phyloP scores from a whole-genome alignment of 2,797 vertebrate species.

The Galagoides demidoff region DNA sequence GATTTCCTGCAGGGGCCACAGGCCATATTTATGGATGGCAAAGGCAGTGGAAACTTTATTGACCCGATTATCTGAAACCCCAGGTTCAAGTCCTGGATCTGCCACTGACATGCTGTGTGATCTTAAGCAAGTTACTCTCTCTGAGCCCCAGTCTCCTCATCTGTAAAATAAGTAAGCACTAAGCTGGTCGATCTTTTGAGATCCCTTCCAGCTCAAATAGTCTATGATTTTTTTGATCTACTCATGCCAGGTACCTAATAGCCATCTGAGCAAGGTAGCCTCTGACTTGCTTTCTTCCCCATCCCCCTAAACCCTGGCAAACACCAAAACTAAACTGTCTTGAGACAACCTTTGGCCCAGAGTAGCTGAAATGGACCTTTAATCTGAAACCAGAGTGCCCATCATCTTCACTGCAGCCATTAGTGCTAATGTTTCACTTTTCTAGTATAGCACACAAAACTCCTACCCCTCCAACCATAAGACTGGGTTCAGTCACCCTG shows the following conservation, averaged over 20 bases:
- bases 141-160: slow-evolving; percentile 36
- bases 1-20: not conserved
- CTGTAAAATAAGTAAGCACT: not conserved
- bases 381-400: slow-evolving; percentile 63
- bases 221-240: slow-evolving; percentile 44
- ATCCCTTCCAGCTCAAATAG: slow-evolving; percentile 10
- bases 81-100: slow-evolving; percentile 30
- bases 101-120: slow-evolving; percentile 32
- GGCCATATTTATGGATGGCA: not conserved
- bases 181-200: slow-evolving; percentile 18
- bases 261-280: not conserved
- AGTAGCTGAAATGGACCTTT: slow-evolving; percentile 64
- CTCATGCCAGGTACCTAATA: not conserved
- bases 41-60: slow-evolving; percentile 4
- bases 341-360: slow-evolving; percentile 67
- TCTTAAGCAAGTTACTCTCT: slow-evolving; percentile 10
- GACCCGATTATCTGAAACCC: slow-evolving; percentile 36
- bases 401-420: slow-evolving; percentile 4
- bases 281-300: slow-evolving; percentile 54
- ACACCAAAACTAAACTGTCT: slow-evolving; percentile 42
- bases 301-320: not conserved
- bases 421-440: slow-evolving; percentile 74
- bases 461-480: slow-evolving; percentile 64
- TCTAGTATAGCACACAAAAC: slow-evolving; percentile 62
- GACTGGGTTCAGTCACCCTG: slow-evolving; percentile 72